phyloP scores from a whole-genome alignment of 2,797 vertebrate genomes.

The Tokudaia tokunoshimensis region DNA sequence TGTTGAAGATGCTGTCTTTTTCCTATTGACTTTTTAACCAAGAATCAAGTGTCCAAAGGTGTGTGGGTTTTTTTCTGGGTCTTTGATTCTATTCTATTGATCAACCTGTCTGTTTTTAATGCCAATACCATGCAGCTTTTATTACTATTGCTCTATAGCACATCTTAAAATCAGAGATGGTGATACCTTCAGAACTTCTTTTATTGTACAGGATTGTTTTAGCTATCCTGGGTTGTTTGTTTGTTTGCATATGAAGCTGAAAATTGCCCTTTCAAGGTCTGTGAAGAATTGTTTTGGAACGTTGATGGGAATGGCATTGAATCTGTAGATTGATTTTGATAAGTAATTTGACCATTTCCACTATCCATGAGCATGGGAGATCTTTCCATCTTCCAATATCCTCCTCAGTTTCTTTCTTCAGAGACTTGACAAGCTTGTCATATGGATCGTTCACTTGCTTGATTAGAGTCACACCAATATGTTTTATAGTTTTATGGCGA shows the following conservation, averaged over 20 bases:
- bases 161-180: neutral
- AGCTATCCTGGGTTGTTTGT: neutral
- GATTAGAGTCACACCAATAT: neutral
- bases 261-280: neutral
- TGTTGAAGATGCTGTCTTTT: neutral
- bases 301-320: neutral
- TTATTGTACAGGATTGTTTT: neutral
- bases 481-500: neutral
- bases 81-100: neutral
- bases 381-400: neutral
- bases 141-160: neutral
- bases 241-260: neutral
- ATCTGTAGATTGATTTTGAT: neutral
- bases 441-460: neutral
- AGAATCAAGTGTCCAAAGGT: neutral
- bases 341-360: neutral
- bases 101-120: neutral
- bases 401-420: neutral
- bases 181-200: neutral
- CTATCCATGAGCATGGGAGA: neutral
- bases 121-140: neutral
- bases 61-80: neutral
- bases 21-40: neutral
- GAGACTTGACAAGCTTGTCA: neutral
- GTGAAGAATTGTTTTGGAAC: neutral